Evolutionary conservation across 1,140 invertebrate species (phyloP).

Genomic region (Trichonephila clavipes): DNA sequence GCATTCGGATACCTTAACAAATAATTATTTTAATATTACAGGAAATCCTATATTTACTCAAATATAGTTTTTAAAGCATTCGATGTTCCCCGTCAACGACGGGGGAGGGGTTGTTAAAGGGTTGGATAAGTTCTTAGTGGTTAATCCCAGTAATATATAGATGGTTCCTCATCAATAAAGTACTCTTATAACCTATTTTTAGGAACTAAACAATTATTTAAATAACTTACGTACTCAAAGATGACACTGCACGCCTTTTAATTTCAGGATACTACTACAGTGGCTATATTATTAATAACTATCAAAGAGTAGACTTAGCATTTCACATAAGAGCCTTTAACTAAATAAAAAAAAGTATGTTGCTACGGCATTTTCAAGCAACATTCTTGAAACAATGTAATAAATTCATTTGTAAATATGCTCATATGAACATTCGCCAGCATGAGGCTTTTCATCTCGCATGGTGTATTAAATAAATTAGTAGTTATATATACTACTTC

Average conservation of each 20-base stretch:
- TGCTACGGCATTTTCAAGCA: constrained; percentile 41
- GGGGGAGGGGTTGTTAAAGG: no score
- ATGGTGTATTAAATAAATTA: constrained; percentile 49
- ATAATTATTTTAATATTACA: no score
- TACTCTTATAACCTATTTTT: not conserved
- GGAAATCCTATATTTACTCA: no score
- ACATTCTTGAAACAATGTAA: constrained; percentile 47
- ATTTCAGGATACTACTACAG: constrained; percentile 50
- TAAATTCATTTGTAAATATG: constrained; percentile 71
- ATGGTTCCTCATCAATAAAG: not conserved
- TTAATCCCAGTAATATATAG: no score
- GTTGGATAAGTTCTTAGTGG: no score
- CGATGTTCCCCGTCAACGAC: no score
- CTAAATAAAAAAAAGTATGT: constrained; percentile 37
- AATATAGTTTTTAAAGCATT: no score
- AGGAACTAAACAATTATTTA: not conserved
- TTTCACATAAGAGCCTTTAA: constrained; percentile 69
- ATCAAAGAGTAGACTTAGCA: constrained; percentile 52
- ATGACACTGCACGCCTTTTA: constrained; percentile 58
- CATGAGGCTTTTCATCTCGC: constrained; percentile 57
- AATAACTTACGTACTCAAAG: constrained; percentile 8
- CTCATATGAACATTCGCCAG: constrained; percentile 55
- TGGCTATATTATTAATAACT: constrained; percentile 49
- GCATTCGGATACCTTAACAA: no score
- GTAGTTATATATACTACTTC: constrained; percentile 53